Evolutionary conservation across 2,888 invertebrate species (phyloP).

Genomic region (Ptychoptera albimana): DNA sequence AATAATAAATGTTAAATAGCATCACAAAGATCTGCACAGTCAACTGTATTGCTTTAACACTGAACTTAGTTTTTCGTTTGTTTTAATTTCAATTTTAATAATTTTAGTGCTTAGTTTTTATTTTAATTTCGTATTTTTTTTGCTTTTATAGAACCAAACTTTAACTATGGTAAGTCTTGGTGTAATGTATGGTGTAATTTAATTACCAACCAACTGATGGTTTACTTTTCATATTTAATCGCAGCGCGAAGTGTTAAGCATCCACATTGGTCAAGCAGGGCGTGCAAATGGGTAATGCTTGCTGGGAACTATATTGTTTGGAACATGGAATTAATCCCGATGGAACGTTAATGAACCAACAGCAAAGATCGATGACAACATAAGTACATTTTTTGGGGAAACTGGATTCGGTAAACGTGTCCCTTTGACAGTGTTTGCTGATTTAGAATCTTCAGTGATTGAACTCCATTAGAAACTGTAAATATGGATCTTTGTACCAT

Average conservation of each 20-base stretch:
- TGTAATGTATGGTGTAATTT: no score
- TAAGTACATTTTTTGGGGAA: slow-evolving; percentile 59
- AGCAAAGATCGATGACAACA: slow-evolving; percentile 34
- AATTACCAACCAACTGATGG: no score
- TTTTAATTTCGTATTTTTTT: no score
- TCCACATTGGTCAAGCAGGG: slow-evolving; percentile 69
- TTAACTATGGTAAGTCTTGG: no score
- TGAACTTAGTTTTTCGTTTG: no score
- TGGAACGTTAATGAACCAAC: slow-evolving; percentile 41
- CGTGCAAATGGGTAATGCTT: slow-evolving; percentile 62
- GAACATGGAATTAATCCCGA: slow-evolving; percentile 64
- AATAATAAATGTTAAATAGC: no score
- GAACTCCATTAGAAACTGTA: slow-evolving; percentile 45
- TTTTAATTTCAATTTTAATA: no score
- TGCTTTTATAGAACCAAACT: no score
- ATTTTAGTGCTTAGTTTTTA: no score
- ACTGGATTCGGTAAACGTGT: slow-evolving; percentile 73
- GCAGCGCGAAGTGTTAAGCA: slow-evolving; percentile 60
- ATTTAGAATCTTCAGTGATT: slow-evolving; percentile 78
- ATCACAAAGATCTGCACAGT: no score
- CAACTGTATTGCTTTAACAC: no score
- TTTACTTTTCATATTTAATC: no score
- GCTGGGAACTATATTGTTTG: slow-evolving; percentile 65
- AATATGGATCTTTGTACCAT: slow-evolving; percentile 61
- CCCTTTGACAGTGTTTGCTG: slow-evolving; percentile 71